Base-by-base conservation (phyloP, 30 jellyfish, hydroid and myxozoan species). In the Aurelia sp. region DNA sequence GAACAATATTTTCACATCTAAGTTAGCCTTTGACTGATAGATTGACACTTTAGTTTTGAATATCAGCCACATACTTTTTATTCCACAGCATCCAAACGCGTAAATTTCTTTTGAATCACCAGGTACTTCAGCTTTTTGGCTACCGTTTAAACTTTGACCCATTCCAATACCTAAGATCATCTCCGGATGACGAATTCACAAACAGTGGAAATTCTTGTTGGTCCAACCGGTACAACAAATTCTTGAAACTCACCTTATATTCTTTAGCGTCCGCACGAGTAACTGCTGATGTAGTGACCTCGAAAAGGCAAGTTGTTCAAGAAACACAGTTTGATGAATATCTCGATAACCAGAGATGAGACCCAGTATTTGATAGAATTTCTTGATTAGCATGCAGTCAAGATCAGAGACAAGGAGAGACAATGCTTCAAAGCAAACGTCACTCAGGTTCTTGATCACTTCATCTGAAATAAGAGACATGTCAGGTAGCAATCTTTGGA, bases 381-480 rank as follows among this genome's bases (percentile, higher is more conserved):
- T 19, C 77, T 82, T 82, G 70, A 82, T 82, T 18, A 60, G 86
- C 63, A 82, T 60, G 64, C 92, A 82, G 67, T 82, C 85, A 50
- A 82, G 33, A 19, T 33, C 50, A 8, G 92, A 85, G 17, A 70
- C 85, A n/a, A 82, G 92, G 24, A 12, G 30, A 21, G 92, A 69
- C 63, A 82, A 62, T 17, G 86, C 92, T 68, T 82, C 92, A 1
- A 11, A 19, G 60, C 92, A 82, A 44, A 58, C 4, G n/a, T 53
- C 61, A n/a, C 15, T 20, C 3, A 74, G 76, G 9, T 40, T 18
- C 17, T 67, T 63, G 27, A 66, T 20, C 47, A 35, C 68, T 27
- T 67, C 70, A 24, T 68, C 84, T 68, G 38, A 20, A 48, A 74
- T 51, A 8, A 3, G n/a, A 47, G 19, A 59, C 24, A 33, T 3